Percentiles rank a stretch among this genome's conserved stretches.
Conservation (phyloP, 2,888 invertebrate genomes). For the Teleogryllus oceanicus region DNA sequence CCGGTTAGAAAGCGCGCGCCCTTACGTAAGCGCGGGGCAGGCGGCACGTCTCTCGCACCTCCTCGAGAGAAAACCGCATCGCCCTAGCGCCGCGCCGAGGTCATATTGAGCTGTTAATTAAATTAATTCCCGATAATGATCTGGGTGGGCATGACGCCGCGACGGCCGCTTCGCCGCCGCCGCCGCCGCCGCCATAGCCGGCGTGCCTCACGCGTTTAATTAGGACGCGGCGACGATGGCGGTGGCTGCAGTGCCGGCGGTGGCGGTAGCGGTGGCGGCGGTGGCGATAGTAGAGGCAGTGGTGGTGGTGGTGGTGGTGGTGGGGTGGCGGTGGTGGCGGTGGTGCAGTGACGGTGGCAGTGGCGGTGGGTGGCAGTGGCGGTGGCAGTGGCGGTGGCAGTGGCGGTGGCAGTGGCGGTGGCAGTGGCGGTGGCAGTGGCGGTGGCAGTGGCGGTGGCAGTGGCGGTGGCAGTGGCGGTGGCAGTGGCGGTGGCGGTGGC, state of each 20-base stretch:
- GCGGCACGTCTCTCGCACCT: neutral
- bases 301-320: too few relatives aligned
- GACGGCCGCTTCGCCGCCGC: neutral
- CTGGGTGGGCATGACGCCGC: constrained; percentile 1
- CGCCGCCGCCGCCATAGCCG: neutral
- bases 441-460: too few relatives aligned
- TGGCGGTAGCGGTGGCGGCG: neutral
- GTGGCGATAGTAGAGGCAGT: too few relatives aligned
- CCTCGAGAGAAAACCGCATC: neutral
- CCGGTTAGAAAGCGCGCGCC: neutral
- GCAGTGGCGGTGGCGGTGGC: too few relatives aligned
- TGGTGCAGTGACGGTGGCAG: too few relatives aligned
- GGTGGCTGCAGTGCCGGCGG: neutral
- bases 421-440: too few relatives aligned
- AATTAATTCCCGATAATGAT: constrained; percentile 4
- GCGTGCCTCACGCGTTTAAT: constrained; percentile 7
- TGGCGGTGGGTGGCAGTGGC: too few relatives aligned
- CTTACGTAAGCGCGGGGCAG: neutral
- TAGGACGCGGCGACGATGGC: neutral
- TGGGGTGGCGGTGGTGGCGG: too few relatives aligned
- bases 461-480: too few relatives aligned
- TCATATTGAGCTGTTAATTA: constrained; percentile 11
- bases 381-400: too few relatives aligned
- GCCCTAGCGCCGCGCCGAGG: neutral
- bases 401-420: too few relatives aligned